A percentile compares a stretch with the other conserved stretches of the same genome.
Evolutionary conservation across 2,797 vertebrate genomes (phyloP).

Genomic region (Danio aesculapii): DNA sequence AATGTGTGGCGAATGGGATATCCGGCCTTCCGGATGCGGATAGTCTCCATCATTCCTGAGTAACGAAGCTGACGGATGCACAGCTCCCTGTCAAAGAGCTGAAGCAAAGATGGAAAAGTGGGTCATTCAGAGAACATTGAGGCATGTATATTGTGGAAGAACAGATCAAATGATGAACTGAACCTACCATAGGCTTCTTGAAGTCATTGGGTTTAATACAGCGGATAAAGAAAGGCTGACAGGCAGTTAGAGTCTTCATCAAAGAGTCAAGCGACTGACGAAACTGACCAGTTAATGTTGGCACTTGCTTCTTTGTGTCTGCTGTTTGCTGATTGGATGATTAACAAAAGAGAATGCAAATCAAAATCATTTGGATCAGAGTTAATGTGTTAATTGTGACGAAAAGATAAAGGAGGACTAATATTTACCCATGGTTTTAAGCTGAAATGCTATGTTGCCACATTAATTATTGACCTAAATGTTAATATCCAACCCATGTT

Average conservation of each 20-base stretch:
- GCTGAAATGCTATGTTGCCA: not conserved
- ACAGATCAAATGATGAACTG: not conserved
- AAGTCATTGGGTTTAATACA: constrained; percentile 97
- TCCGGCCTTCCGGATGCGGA: constrained; percentile 90
- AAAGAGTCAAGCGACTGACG: constrained; percentile 94
- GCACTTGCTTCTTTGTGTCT: constrained; percentile 81
- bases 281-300: constrained; percentile 91
- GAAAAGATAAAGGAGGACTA: not conserved
- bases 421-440: not conserved
- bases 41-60: constrained; percentile 98
- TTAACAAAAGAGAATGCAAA: constrained; percentile 1
- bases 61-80: constrained; percentile 92
- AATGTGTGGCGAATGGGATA: constrained; percentile 94
- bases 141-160: not conserved
- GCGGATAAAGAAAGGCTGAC: constrained; percentile 95
- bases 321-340: constrained; percentile 71
- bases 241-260: constrained; percentile 91
- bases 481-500: not conserved
- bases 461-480: not conserved
- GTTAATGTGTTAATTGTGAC: not conserved
- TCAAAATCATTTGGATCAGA: not conserved
- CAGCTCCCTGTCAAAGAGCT: constrained; percentile 93
- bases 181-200: constrained; percentile 93
- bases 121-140: not conserved
- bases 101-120: constrained; percentile 23